A percentile compares a stretch with the other conserved stretches of the same genome.
Conservation (phyloP, 2,888 invertebrate species). For the Empis stercorea region DNA sequence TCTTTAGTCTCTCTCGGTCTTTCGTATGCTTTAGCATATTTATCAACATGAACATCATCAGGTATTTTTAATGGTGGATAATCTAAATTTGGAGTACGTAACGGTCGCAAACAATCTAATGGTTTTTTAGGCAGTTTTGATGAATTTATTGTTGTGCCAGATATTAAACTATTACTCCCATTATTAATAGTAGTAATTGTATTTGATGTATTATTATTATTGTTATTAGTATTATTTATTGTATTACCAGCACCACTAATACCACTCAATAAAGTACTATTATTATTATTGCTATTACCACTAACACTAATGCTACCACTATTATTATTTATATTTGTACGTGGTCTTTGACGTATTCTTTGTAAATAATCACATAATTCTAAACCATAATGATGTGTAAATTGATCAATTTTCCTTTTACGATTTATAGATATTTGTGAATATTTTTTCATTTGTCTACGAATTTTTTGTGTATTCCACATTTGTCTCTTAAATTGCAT, state of each 20-base stretch:
- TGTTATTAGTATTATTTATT: conserved; percentile 8
- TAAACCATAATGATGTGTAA: conserved; percentile 65
- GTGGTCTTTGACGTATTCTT: conserved; percentile 28
- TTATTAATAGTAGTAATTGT: background rate
- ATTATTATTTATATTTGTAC: conserved; percentile 10
- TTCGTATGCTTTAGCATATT: conserved; percentile 35
- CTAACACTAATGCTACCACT: conserved; percentile 28
- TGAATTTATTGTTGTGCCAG: conserved; percentile 24
- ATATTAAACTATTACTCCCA: background rate
- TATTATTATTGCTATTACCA: conserved; percentile 13
- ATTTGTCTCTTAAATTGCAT: conserved; percentile 60
- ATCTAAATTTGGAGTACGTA: conserved; percentile 51
- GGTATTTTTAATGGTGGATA: conserved; percentile 45
- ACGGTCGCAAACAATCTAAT: conserved; percentile 45
- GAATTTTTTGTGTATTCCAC: conserved; percentile 59
- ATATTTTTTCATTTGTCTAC: conserved; percentile 62
- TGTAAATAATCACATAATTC: conserved; percentile 44
- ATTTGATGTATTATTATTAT: conserved; percentile 11
- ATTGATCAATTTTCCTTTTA: conserved; percentile 75
- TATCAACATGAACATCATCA: conserved; percentile 31
- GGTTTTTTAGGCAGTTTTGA: conserved; percentile 31
- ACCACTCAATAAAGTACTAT: conserved; percentile 23
- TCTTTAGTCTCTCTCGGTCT: conserved; percentile 40
- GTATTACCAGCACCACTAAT: background rate
- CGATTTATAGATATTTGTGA: conserved; percentile 73